Conservation (phyloP, 2,888 invertebrate genomes). For the Cetonia aurata region DNA sequence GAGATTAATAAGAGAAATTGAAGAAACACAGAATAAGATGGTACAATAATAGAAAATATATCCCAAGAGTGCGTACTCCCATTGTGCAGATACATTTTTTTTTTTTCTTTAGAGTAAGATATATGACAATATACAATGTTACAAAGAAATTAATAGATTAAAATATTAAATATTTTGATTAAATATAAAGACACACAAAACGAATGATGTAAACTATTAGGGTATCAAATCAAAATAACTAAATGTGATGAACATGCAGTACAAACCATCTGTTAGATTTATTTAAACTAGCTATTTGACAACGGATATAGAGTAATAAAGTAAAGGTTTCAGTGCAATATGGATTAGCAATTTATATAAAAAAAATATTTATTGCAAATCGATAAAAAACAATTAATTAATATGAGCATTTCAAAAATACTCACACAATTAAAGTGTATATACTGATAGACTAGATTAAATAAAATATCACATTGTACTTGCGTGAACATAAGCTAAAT, state of each 20-base stretch:
- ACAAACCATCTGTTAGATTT: conserved; percentile 30
- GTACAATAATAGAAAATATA: no score
- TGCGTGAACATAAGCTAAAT: conserved; percentile 22
- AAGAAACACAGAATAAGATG: no score
- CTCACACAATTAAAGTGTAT: conserved; percentile 24
- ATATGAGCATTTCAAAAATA: conserved; percentile 5
- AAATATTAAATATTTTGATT: conserved; percentile 23
- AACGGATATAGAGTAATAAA: conserved; percentile 16
- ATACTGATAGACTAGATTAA: conserved; percentile 37
- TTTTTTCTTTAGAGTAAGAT: neutral
- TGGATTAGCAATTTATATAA: conserved; percentile 20
- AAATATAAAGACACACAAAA: conserved; percentile 19
- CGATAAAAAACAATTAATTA: conserved; percentile 15
- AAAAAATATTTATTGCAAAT: conserved; percentile 32
- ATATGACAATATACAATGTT: neutral
- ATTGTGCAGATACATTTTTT: no score
- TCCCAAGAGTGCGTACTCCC: no score
- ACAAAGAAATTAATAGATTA: conserved; percentile 3
- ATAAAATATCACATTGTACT: conserved; percentile 36
- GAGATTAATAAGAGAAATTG: neutral
- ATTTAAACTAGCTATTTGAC: conserved; percentile 23
- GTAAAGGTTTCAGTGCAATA: conserved; percentile 15
- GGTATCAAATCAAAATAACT: conserved; percentile 23
- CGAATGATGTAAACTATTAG: conserved; percentile 3
- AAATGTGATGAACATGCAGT: conserved; percentile 19